A percentile compares a stretch with the other conserved stretches of the same genome.
These are phyloP conservation scores for Eudemis profundana DNA, from an alignment of 2,888 invertebrate genomes.

Conservation along the genomic window DNA sequence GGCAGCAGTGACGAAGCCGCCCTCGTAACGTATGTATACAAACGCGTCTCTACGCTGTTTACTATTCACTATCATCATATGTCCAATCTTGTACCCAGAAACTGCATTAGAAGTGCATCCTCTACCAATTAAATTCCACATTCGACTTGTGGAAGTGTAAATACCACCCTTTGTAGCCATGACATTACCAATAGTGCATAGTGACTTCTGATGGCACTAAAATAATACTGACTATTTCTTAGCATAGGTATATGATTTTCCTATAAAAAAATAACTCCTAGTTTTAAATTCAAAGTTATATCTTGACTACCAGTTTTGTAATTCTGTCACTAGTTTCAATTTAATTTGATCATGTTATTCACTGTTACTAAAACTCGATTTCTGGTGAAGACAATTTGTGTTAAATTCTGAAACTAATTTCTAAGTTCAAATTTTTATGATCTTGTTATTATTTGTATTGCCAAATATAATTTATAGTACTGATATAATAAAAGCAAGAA, in stretches of 20 bases:
- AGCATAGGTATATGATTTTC: neutral
- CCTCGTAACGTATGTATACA: conserved; percentile 52
- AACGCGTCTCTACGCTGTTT: conserved; percentile 37
- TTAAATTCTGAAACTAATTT: too few species aligned
- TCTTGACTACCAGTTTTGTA: too few species aligned
- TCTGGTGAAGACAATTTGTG: too few species aligned
- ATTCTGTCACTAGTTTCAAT: too few species aligned
- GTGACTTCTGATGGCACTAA: neutral
- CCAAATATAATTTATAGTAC: too few species aligned
- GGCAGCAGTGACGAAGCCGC: conserved; percentile 73
- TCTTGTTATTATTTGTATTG: too few species aligned
- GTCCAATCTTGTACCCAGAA: conserved; percentile 17
- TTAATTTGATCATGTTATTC: too few species aligned
- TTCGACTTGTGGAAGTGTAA: neutral
- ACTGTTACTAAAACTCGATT: too few species aligned
- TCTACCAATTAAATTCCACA: conserved; percentile 3
- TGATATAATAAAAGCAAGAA: too few species aligned
- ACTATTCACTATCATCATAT: conserved; percentile 34
- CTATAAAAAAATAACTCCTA: neutral
- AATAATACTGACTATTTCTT: neutral
- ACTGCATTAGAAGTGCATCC: conserved; percentile 9
- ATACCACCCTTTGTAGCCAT: conserved; percentile 15
- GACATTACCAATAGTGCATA: neutral
- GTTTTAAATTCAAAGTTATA: too few species aligned
- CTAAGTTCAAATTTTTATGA: too few species aligned